Evolutionary conservation across 2,113 vertebrate species (phyloP).

Genomic region (Nycticorax nycticorax): DNA sequence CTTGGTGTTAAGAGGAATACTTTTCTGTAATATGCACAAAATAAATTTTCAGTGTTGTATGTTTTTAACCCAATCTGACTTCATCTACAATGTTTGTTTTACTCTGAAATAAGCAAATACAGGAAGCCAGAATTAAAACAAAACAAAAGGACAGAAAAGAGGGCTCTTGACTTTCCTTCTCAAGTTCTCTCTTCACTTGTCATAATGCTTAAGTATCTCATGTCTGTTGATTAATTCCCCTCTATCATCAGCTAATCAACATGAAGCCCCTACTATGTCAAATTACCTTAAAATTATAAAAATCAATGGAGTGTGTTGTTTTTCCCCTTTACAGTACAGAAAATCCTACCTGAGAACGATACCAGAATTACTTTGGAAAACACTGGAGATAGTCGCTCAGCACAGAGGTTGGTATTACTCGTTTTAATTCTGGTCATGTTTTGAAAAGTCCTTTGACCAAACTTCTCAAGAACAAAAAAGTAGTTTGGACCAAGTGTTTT

Average conservation of each 20-base stretch:
- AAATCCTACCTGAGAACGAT: background rate
- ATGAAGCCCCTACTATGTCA: constrained; percentile 31
- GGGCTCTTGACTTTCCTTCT: background rate
- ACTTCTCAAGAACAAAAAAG: background rate
- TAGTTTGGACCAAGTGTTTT: background rate
- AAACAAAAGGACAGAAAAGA: background rate
- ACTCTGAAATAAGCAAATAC: background rate
- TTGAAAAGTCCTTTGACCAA: background rate
- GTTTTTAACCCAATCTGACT: background rate
- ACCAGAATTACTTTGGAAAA: constrained; percentile 1
- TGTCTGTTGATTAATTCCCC: constrained; percentile 40
- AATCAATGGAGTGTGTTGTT: constrained; percentile 44
- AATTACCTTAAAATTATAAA: constrained; percentile 69
- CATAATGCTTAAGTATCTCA: constrained; percentile 31
- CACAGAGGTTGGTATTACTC: background rate
- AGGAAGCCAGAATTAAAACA: constrained; percentile 3
- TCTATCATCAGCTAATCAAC: constrained; percentile 44
- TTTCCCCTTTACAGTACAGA: background rate
- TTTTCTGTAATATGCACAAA: background rate
- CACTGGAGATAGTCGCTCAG: background rate
- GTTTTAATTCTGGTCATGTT: background rate
- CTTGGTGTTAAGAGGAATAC: background rate
- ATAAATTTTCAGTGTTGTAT: background rate
- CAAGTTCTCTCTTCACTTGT: constrained; percentile 19
- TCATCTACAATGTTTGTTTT: background rate